Evolutionary conservation across 2,888 invertebrate genomes (phyloP), one percentile per base, ranked within the genome.

Genomic region (Temnothorax ravouxi): DNA sequence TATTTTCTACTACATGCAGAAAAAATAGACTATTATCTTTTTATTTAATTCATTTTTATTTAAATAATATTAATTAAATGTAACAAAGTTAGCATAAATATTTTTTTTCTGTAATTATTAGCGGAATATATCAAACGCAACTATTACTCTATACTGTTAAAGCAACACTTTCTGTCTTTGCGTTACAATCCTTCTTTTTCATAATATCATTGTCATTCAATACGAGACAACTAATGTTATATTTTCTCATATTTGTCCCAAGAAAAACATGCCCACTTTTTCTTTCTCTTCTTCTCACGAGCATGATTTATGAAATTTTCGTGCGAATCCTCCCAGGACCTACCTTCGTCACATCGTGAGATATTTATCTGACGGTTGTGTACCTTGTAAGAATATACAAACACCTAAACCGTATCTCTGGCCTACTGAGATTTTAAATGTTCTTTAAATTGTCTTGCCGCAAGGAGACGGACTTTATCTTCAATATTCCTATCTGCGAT

Each of bases 271-370:
- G 38, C 8, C 3, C n/a, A 15, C 29, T 81, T 29, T 38, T 64
- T 62, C 71, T 44, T 9, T 21, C 4, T 67, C n/a, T n/a, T 44
- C 25, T 83, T 66, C 47, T 54, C 67, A 38, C 9, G 4, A 25
- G 44, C 29, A n/a, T 83, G 64, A 85, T 85, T 71, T 83, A 85
- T 85, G 76, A 83, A 71, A 50, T 62, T 76, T 64, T 62, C 56
- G 75, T 54, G 83, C 25, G 21, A n/a, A 67, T 56, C 15, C 83
- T 76, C 56, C 11, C 1, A 77, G 66, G 59, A 66, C 9, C 50
- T 62, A 69, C 15, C 72, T 47, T 29, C n/a, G 50, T 83, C 50
- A 25, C 38, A 71, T 21, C n/a, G 13, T n/a, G 38, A 50, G 56
- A 71, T 77, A 44, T 62, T 61, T 84, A 41, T 50, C 47, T 41